Evolutionary conservation across 2,888 invertebrate genomes (phyloP).

Genomic region (Parnassius apollo): DNA sequence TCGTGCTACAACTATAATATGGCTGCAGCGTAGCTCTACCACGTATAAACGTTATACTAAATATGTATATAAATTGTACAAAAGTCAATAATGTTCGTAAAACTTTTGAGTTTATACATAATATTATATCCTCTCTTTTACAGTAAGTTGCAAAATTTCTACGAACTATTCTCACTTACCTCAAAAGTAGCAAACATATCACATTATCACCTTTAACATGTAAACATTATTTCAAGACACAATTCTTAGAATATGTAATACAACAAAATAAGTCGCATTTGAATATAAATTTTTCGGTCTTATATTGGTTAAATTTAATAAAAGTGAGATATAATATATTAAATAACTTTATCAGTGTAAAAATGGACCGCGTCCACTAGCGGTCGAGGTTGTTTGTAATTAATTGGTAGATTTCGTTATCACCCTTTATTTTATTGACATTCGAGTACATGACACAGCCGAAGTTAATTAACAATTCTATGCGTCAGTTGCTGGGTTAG

Average conservation of each 20-base stretch:
- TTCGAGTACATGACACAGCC: slow-evolving; percentile 4
- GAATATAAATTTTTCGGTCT: slow-evolving; percentile 1
- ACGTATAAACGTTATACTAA: too few species aligned
- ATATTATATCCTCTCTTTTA: neutral
- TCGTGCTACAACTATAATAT: too few species aligned
- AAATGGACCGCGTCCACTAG: slow-evolving; percentile 32
- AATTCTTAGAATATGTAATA: slow-evolving; percentile 8
- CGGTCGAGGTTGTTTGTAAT: slow-evolving; percentile 35
- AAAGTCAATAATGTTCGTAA: neutral
- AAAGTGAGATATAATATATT: slow-evolving; percentile 5
- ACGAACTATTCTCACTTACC: slow-evolving; percentile 25
- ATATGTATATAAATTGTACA: too few species aligned
- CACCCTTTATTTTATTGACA: slow-evolving; percentile 20
- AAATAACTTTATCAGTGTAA: slow-evolving; percentile 24
- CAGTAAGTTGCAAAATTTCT: slow-evolving; percentile 8
- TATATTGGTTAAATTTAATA: slow-evolving; percentile 5
- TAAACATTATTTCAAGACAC: slow-evolving; percentile 6
- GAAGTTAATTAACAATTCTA: neutral
- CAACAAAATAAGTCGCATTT: slow-evolving; percentile 8
- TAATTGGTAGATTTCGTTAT: slow-evolving; percentile 28
- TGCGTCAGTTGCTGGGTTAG: neutral
- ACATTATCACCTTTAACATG: slow-evolving; percentile 23
- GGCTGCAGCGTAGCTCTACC: too few species aligned
- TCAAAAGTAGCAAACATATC: slow-evolving; percentile 30
- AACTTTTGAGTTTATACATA: neutral